These are phyloP conservation scores for Felis chaus DNA, from an alignment of 2,113 vertebrate species.

Conservation along the genomic window DNA sequence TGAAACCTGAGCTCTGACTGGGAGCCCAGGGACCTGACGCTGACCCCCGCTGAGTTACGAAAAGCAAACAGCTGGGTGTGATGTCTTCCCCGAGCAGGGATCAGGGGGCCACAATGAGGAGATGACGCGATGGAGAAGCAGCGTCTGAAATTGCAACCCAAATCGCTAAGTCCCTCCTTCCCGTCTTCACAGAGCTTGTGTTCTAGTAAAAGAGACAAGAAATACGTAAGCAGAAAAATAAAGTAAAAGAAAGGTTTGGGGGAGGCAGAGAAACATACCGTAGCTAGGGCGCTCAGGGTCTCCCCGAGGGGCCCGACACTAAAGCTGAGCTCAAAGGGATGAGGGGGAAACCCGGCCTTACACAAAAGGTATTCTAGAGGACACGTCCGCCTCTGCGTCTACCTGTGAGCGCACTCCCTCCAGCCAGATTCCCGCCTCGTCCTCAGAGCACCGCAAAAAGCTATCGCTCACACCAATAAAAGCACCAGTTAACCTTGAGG, in stretches of 20 bases:
- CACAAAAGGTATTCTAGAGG: neutral
- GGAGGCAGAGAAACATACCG: neutral
- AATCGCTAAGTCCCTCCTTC: neutral
- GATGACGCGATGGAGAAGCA: neutral
- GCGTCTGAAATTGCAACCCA: neutral
- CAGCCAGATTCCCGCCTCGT: neutral
- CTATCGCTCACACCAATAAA: conserved; percentile 33
- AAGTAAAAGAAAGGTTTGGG: neutral
- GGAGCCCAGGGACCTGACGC: accelerated
- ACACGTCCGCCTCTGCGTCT: neutral
- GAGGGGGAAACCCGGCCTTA: accelerated
- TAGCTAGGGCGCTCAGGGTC: neutral
- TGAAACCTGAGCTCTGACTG: neutral
- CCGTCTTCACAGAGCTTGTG: neutral
- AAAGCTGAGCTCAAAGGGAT: neutral
- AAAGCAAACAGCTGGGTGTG: neutral
- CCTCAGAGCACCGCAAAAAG: neutral
- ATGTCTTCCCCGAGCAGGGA: neutral
- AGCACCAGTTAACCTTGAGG: neutral
- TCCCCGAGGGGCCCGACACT: neutral
- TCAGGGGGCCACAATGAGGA: too few species aligned
- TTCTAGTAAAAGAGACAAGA: neutral
- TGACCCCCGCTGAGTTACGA: neutral
- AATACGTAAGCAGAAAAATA: neutral
- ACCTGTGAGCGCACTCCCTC: neutral